Evolutionary conservation across 2,888 invertebrate genomes (phyloP), one percentile per base, ranked within the genome.

Genomic region (Aspidiotus destructor): DNA sequence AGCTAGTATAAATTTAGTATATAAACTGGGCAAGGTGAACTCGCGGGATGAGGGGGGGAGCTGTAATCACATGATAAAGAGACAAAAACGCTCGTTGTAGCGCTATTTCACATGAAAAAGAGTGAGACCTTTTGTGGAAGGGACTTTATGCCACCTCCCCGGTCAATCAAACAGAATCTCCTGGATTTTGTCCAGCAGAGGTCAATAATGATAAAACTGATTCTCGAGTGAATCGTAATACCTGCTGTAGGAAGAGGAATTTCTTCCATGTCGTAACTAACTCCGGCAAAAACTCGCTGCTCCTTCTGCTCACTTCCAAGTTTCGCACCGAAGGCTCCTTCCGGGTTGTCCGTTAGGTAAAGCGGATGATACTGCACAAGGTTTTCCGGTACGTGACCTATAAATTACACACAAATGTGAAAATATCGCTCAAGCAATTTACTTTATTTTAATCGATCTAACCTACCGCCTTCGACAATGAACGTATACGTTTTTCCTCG

Each of bases 291-390:
- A 13, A 90, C 83, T 44, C 82, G 82, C 75, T 92, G 88, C 71
- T 84, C 82, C 72, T 81, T 80, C 73, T 87, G 86, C 54, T 91
- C 85, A 0, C 81, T 80, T 60, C 84, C 84, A 15, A 79, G 81
- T 77, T 89, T 89, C 77, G 92, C 91, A 0, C 88, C 89, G 75
- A 85, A 89, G 1, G 93, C 94, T 41, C 94, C 94, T 76, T 91
- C 90, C 0, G 83, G 79, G 2, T 88, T 92, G 76, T 88, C 87
- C 53, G 91, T 92, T 74, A 94, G 92, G 79, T 94, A 94, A 76
- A 94, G 86, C 11, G 94, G 94, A 79, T 94, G 93, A 78, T 89
- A 94, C 74, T 86, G 86, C 16, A 68, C 60, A 60, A 61, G 15
- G n/a, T 68, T 68, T 1, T 41, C 61, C 2, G 52, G 48, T 11